Evolutionary conservation across 2,797 vertebrate species (phyloP).

Genomic region (Clarias fuscus): DNA sequence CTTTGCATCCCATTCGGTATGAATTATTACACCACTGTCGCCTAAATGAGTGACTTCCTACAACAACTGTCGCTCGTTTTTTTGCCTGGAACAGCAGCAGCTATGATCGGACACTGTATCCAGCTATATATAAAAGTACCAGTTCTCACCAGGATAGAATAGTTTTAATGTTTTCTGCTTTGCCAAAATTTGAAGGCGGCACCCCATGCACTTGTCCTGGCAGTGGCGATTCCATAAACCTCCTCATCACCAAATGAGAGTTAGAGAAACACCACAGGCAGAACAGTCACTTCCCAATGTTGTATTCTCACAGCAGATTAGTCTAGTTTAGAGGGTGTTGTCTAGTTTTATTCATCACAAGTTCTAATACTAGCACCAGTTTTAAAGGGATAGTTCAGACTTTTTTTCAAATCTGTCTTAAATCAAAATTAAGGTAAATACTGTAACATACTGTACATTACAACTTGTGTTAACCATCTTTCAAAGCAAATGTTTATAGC

Average conservation of each 20-base stretch:
- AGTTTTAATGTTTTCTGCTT: too few relatives aligned
- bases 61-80: not conserved
- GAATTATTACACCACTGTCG: not conserved
- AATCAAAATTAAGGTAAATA: too few relatives aligned
- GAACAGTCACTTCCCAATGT: not conserved
- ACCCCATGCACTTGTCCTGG: not conserved
- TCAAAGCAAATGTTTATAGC: too few relatives aligned
- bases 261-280: not conserved
- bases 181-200: not conserved
- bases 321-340: not conserved
- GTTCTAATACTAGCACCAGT: not conserved
- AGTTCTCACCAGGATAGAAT: not conserved
- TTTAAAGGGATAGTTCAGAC: too few relatives aligned
- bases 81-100: too few relatives aligned
- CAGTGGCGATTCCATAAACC: not conserved
- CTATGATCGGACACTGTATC: not conserved
- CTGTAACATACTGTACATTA: too few relatives aligned
- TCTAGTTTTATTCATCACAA: not conserved
- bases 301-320: not conserved
- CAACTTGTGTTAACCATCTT: too few relatives aligned
- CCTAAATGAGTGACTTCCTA: conserved; percentile 7
- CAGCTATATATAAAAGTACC: not conserved
- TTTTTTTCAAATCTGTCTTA: too few relatives aligned
- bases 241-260: not conserved
- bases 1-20: not conserved